Conservation (phyloP, 2,797 vertebrate genomes). For the Columba guinea region DNA sequence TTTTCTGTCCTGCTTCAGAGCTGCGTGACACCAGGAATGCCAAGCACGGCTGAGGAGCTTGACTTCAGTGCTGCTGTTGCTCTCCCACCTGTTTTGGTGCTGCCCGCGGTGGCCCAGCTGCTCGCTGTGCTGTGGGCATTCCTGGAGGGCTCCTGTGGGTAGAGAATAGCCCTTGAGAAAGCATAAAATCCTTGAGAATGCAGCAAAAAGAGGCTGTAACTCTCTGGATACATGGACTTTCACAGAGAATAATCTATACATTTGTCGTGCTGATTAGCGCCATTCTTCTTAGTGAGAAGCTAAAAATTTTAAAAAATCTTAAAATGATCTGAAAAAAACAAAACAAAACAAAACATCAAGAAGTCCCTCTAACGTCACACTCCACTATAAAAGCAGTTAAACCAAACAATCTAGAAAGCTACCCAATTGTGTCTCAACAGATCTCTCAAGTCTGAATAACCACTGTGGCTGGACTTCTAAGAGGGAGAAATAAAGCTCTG, state of each 20-base stretch:
- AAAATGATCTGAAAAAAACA: not conserved
- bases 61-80: not conserved
- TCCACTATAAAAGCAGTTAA: not conserved
- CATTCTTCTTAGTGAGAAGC: not conserved
- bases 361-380: not conserved
- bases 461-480: not conserved
- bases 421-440: not conserved
- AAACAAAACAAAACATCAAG: too few species aligned
- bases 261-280: not conserved
- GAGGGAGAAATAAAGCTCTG: not conserved
- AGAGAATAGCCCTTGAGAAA: not conserved
- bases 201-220: not conserved
- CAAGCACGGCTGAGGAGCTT: not conserved
- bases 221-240: not conserved
- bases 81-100: not conserved
- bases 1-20: constrained; percentile 30
- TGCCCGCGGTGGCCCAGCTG: not conserved
- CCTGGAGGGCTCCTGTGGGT: not conserved
- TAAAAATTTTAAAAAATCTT: not conserved
- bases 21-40: not conserved
- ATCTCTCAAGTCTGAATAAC: not conserved
- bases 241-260: not conserved
- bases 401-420: not conserved
- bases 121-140: not conserved
- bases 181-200: not conserved